These are phyloP conservation scores for Peromyscus leucopus DNA, from an alignment of 2,113 vertebrate species.

Conservation along the genomic window DNA sequence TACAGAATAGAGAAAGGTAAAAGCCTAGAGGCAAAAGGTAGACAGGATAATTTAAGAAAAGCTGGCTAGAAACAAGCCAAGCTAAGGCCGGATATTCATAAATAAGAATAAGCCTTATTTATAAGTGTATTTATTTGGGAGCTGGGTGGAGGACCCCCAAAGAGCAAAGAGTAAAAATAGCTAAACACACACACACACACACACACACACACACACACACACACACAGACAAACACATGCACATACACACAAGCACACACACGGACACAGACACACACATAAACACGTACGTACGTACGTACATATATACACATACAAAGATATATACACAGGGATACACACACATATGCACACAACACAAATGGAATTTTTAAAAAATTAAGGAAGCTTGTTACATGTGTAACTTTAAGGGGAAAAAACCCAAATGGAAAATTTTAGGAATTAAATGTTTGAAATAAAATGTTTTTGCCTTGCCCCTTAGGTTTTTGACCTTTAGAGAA, in stretches of 20 bases:
- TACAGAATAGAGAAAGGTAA: no score
- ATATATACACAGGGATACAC: not conserved
- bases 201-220: no score
- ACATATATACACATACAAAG: not conserved
- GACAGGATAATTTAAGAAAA: no score
- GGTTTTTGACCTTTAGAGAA: not conserved
- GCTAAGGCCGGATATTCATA: no score
- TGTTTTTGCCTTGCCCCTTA: not conserved
- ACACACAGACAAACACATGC: not conserved
- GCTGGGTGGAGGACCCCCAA: no score
- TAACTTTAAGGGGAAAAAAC: constrained; percentile 43
- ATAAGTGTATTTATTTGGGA: no score
- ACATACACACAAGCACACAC: not conserved
- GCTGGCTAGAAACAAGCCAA: no score
- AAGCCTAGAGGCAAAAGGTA: no score
- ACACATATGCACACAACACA: not conserved
- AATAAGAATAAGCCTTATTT: no score
- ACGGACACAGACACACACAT: not conserved
- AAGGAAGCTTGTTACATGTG: not conserved
- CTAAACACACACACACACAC: no score
- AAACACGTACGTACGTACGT: not conserved
- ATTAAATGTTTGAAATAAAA: constrained; percentile 55
- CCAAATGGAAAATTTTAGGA: constrained; percentile 53
- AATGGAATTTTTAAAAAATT: not conserved
- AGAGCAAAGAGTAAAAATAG: no score